Percentiles rank a stretch among this genome's conserved stretches.
These are phyloP conservation scores for Tarsius wallacei DNA, from an alignment of 2,797 vertebrate species.

Conservation along the genomic window DNA sequence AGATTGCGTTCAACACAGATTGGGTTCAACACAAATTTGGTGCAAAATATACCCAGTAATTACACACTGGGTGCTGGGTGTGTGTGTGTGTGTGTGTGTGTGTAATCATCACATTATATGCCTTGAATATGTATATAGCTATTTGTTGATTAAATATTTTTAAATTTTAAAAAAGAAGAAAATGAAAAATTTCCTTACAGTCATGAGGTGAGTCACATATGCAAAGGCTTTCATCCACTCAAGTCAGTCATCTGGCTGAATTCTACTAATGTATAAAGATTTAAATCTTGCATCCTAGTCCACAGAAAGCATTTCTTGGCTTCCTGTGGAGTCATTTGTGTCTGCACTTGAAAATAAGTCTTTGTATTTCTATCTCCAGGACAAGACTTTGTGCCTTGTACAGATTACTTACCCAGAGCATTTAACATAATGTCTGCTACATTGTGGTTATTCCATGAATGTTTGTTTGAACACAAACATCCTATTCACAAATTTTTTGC, in stretches of 20 bases:
- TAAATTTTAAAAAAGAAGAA: not conserved
- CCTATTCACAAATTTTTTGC: constrained; percentile 30
- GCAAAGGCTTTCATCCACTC: not conserved
- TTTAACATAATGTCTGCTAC: constrained; percentile 54
- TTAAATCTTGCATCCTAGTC: constrained; percentile 25
- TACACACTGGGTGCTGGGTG: no score
- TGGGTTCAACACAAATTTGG: no score
- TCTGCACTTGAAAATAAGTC: constrained; percentile 60
- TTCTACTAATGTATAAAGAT: not conserved
- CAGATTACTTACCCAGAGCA: constrained; percentile 54
- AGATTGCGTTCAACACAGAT: no score
- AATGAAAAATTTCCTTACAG: not conserved
- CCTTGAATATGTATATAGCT: not conserved
- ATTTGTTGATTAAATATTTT: not conserved
- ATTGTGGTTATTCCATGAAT: not conserved
- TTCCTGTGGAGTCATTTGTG: constrained; percentile 53
- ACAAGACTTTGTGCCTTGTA: constrained; percentile 50
- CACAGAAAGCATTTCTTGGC: constrained; percentile 52
- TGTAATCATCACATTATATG: not conserved
- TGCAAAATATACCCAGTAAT: no score
- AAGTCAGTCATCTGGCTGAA: constrained; percentile 1
- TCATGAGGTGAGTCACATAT: not conserved
- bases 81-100: no score
- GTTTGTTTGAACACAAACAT: not conserved
- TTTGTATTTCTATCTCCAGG: constrained; percentile 65